phyloP scores from a whole-genome alignment of 2,113 vertebrate genomes.

The Ibidorhyncha struthersii region DNA sequence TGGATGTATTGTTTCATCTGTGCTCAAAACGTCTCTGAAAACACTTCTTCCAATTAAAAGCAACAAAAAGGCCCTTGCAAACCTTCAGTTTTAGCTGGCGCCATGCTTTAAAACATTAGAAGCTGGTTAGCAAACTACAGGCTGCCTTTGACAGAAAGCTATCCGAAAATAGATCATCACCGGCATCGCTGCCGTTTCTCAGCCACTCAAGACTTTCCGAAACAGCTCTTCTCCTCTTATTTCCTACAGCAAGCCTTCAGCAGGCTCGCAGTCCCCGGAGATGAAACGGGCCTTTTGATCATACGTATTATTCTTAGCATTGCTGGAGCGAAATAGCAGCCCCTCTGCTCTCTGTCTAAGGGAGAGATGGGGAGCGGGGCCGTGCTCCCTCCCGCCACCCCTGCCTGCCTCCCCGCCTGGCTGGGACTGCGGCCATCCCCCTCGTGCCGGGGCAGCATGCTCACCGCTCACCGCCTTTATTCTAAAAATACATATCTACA shows the following conservation, averaged over 20 bases:
- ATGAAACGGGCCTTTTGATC: not conserved
- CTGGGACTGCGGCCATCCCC: fast-evolving
- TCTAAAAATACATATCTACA: not conserved
- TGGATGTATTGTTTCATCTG: not conserved
- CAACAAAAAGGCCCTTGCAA: not conserved
- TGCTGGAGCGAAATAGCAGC: not conserved
- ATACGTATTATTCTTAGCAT: not conserved
- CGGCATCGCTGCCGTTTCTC: not conserved
- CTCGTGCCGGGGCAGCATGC: fast-evolving
- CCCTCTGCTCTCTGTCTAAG: not conserved
- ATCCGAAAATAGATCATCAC: not conserved
- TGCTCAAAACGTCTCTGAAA: not conserved
- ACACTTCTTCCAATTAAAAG: not conserved
- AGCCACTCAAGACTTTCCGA: not conserved
- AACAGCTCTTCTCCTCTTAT: not conserved
- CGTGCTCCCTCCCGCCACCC: fast-evolving
- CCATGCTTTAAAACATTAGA: not conserved
- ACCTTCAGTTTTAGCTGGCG: not conserved
- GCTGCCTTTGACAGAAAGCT: not conserved
- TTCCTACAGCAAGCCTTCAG: not conserved
- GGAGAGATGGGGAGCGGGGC: not conserved
- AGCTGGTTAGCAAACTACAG: not conserved
- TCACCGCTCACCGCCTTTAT: not conserved
- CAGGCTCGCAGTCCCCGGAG: not conserved
- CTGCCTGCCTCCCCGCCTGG: not conserved